Conservation (phyloP, 2,797 vertebrate species). For the Tapirus indicus region DNA sequence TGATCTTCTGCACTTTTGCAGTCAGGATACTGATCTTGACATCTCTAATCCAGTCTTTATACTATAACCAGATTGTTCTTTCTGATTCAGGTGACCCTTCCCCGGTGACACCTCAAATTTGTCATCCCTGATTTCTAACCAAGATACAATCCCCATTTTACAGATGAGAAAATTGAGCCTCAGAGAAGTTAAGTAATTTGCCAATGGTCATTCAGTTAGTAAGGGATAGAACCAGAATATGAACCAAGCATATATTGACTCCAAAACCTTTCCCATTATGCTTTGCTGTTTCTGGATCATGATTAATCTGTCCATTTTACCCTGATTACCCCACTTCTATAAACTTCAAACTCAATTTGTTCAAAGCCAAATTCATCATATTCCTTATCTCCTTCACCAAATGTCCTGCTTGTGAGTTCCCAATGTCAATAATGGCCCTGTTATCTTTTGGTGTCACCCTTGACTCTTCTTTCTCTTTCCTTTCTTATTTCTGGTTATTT, state of each 20-base stretch:
- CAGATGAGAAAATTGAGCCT: neutral
- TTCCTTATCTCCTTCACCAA: neutral
- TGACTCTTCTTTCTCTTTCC: neutral
- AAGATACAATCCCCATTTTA: neutral
- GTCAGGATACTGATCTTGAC: neutral
- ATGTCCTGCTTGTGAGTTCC: neutral
- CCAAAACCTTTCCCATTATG: neutral
- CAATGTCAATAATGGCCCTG: neutral
- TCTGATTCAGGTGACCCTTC: neutral
- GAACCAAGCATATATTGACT: neutral
- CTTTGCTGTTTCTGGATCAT: neutral
- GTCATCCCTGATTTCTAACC: neutral
- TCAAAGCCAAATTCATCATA: neutral
- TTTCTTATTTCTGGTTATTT: neutral
- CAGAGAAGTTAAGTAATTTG: conserved; percentile 13
- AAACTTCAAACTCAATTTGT: neutral
- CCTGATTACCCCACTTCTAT: neutral
- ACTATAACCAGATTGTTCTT: neutral
- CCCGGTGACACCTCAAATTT: neutral
- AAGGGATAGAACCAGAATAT: neutral
- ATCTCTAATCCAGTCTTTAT: neutral
- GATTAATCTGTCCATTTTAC: neutral
- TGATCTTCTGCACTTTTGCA: neutral
- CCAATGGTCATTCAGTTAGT: neutral
- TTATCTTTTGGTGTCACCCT: neutral